Evolutionary conservation across 1,140 invertebrate genomes (phyloP).

Genomic region (Diorhabda elongata): DNA sequence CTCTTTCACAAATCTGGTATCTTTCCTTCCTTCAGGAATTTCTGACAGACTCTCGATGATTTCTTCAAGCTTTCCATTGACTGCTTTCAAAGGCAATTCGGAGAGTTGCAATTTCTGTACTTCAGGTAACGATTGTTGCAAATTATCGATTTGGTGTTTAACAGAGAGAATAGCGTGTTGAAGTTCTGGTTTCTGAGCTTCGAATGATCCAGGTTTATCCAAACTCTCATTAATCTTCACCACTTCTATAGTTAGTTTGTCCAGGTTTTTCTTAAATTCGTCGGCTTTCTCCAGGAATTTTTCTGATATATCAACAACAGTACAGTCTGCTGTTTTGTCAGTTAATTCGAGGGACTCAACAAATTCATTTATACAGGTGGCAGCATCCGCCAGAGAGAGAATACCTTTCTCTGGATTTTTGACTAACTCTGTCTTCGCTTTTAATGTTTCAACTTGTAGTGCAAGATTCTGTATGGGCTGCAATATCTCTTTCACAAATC

Average conservation of each 20-base stretch:
- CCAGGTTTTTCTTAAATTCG: not conserved
- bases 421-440: constrained; percentile 3
- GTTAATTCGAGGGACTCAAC: not conserved
- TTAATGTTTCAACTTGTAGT: constrained; percentile 16
- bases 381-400: not conserved
- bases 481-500: not conserved
- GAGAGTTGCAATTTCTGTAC: not conserved
- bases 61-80: not conserved
- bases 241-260: not conserved
- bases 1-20: not conserved
- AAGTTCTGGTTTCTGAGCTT: not conserved
- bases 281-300: not conserved
- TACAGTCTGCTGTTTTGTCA: not conserved
- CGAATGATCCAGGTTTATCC: not conserved
- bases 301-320: not conserved
- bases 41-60: not conserved
- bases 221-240: not conserved
- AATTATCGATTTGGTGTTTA: not conserved
- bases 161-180: not conserved
- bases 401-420: constrained; percentile 9
- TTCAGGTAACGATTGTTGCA: not conserved
- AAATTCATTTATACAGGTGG: not conserved
- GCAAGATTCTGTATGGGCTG: not conserved
- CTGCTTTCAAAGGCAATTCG: not conserved
- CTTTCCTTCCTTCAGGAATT: not conserved